These are phyloP conservation scores for Scalopus aquaticus DNA, from an alignment of 2,113 vertebrate species.

Conservation along the genomic window DNA sequence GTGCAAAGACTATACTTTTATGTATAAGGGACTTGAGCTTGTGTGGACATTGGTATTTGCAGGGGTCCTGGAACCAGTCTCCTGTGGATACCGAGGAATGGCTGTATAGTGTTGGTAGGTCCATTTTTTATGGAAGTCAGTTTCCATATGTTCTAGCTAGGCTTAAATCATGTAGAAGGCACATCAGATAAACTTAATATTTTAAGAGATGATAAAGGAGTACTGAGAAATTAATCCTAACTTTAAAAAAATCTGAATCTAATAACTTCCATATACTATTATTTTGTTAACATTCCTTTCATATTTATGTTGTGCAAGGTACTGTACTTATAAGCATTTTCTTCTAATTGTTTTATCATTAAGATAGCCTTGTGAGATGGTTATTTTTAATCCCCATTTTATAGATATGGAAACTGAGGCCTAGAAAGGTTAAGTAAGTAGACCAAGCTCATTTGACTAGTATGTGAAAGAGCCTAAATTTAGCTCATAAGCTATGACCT, in stretches of 20 bases:
- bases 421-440: slow-evolving; percentile 14
- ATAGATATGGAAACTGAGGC: not conserved
- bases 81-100: not conserved
- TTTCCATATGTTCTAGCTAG: not conserved
- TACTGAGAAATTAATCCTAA: not conserved
- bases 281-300: not conserved
- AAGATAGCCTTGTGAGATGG: not conserved
- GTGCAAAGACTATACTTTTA: not conserved
- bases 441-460: not conserved
- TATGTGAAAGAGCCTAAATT: not conserved
- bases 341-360: not conserved
- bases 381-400: slow-evolving; percentile 8
- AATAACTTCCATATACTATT: not conserved
- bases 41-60: not conserved
- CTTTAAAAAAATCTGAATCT: not conserved
- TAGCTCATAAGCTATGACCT: not conserved
- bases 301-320: not conserved
- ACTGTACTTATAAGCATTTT: not conserved
- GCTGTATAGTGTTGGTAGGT: not conserved
- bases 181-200: not conserved
- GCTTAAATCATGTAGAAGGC: not conserved
- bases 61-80: not conserved
- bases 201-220: not conserved
- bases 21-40: not conserved
- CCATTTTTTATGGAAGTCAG: not conserved